A percentile compares a stretch with the other conserved stretches of the same genome.
These are phyloP conservation scores for Menura novaehollandiae DNA, from an alignment of 2,113 vertebrate genomes.

Conservation along the genomic window DNA sequence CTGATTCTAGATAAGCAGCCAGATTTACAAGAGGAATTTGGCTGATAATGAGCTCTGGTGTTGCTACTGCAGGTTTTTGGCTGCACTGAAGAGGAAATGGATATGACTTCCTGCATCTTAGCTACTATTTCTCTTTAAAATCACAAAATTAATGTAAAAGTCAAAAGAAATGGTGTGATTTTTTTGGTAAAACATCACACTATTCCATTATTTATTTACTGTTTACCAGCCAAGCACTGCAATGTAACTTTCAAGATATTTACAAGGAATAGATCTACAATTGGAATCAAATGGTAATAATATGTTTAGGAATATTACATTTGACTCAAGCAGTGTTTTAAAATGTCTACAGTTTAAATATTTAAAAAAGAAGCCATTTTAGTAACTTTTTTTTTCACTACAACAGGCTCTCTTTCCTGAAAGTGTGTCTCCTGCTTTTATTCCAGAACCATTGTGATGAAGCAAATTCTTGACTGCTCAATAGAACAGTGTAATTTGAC, in stretches of 20 bases:
- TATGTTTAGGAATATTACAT: background rate
- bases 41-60: background rate
- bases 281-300: background rate
- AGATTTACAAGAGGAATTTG: background rate
- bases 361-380: background rate
- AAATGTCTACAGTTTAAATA: background rate
- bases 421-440: background rate
- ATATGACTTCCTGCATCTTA: background rate
- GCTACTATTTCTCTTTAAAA: background rate
- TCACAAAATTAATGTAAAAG: background rate
- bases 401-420: background rate
- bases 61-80: background rate
- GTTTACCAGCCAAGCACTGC: background rate
- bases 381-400: background rate
- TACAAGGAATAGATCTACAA: background rate
- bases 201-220: background rate
- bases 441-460: background rate
- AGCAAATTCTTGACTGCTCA: background rate
- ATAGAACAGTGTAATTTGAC: background rate
- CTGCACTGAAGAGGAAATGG: background rate
- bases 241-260: background rate
- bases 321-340: background rate
- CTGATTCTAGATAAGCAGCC: background rate
- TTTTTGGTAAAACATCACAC: rapidly evolving
- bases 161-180: background rate